Base-by-base conservation (phyloP, 2,797 vertebrate genomes). In the Pangasius krempfi region DNA sequence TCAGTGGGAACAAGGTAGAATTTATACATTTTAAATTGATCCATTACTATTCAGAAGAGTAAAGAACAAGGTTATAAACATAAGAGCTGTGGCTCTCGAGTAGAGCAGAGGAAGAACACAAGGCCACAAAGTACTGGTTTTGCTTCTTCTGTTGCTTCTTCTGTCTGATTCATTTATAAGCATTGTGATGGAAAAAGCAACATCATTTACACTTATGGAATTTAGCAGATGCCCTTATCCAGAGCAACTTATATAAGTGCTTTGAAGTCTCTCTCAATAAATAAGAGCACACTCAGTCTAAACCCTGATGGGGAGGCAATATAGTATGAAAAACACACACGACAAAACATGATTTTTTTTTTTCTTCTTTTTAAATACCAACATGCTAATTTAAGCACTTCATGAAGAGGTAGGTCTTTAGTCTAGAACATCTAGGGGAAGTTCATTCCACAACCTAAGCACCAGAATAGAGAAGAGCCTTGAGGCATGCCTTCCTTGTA, bases 31-130 rank as follows among this genome's bases (percentile, higher is more conserved):
- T 66, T 68, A 66, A 84, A 84, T 68, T 66, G 82, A 68, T 84
- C 82, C 62, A 84, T 84, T 84, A 84, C 20, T 44, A 84, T n/a
- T 50, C 27, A 66, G 62, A 86, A 78, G 56, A 78, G 58, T 66
- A 30, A 50, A 84, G 82, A 4, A 30, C 82, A 66, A 84, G 62
- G 60, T 66, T 30, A 84, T 30, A 66, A 84, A 84, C 50, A 66
- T 50, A 50, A 66, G 27, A 66, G 40, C 12, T 79, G 58, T 4
- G 73, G 58, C 44, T 79, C 75, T 33, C 20, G 18, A 33, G 44
- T 27, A 2, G 14, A 52, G 37, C 20, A 73, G 33, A 58, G 33
- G 3, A 85, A 40, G 4, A 25, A 56, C 54, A 83, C 40, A 83
- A n/a, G 40, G 60, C n/a, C 80, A 82, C 37, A 82, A 62, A 14